Evolutionary conservation across 2,113 vertebrate genomes (phyloP), one percentile per base, ranked within the genome.

Genomic region (Pitta sordida): DNA sequence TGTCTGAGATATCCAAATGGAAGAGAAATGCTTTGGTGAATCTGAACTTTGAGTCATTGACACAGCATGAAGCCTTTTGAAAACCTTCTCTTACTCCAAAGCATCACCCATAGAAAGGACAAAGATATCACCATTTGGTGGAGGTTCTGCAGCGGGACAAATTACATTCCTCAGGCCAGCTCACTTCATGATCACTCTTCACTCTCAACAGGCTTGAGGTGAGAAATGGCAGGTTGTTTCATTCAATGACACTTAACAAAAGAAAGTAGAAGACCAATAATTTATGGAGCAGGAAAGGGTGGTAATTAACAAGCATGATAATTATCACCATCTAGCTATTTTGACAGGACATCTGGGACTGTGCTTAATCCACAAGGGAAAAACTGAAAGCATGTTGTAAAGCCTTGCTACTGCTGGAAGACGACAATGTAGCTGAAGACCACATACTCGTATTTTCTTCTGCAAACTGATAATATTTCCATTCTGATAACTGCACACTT

Each of bases 311-410:
- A 84, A 77, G 53, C 17, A n/a, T 34, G 44, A 69, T 85, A 90
- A 87, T 84, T 90, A 94, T 36, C 44, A 90, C 69, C 49, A 81
- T 87, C 44, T 37, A 80, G 89, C 53, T 87, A 71, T 86, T 90
- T 92, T 87, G 86, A 90, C 78, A 84, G 59, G 69, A 92, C 74
- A 94, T 77, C 64, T 90, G 74, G 49, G 29, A 64, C 64, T 74
- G 74, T 1, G 1, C 64, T 82, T 81, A 73, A 64, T 82, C 32
- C 59, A 73, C 68, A 81, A 69, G 20, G 73, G 69, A 36, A 52
- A 84, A 77, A 56, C 44, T 84, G 41, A n/a, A 73, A 92, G 53
- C 46, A n/a, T 15, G 21, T 44, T 64, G 32, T n/a, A 76, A 80
- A 84, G 64, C 32, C 68, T 83, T 73, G 29, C 10, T 46, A 23